Conservation (phyloP, 2,888 invertebrate genomes). For the Athrips mouffetella region DNA sequence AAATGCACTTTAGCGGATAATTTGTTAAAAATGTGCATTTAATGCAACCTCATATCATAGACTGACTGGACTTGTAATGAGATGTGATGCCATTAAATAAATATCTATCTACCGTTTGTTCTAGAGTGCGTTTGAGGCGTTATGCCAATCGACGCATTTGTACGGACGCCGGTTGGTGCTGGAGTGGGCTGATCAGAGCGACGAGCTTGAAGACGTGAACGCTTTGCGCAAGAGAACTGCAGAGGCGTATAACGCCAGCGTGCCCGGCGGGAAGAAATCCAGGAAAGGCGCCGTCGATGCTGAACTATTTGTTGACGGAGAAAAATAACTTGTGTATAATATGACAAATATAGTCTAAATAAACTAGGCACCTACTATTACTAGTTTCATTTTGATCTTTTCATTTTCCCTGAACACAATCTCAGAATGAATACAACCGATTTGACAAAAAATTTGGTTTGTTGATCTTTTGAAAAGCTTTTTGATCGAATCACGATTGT, state of each 20-base stretch:
- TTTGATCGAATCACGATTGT: too few species aligned
- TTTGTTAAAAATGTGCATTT: too few species aligned
- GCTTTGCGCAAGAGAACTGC: slow-evolving; percentile 92
- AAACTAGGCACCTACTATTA: neutral
- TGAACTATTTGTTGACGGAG: slow-evolving; percentile 63
- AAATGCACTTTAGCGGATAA: too few species aligned
- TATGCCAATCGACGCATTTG: slow-evolving; percentile 98
- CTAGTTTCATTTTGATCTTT: neutral
- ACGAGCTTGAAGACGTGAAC: slow-evolving; percentile 83
- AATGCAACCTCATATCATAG: too few species aligned
- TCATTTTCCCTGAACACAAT: too few species aligned
- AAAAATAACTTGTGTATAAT: slow-evolving; percentile 37
- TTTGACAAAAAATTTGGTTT: too few species aligned
- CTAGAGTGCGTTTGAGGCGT: slow-evolving; percentile 92
- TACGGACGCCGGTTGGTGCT: slow-evolving; percentile 96
- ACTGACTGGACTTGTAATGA: too few species aligned
- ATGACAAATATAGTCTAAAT: slow-evolving; percentile 17
- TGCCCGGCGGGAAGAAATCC: slow-evolving; percentile 67
- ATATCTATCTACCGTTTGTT: slow-evolving; percentile 34
- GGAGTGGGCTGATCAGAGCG: slow-evolving; percentile 93
- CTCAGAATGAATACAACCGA: too few species aligned
- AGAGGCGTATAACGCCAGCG: slow-evolving; percentile 64
- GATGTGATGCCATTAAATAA: too few species aligned
- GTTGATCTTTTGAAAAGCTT: too few species aligned
- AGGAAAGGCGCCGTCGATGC: slow-evolving; percentile 67